Evolutionary conservation across 1,140 invertebrate genomes (phyloP).

Genomic region (Tetragonula clypearis): DNA sequence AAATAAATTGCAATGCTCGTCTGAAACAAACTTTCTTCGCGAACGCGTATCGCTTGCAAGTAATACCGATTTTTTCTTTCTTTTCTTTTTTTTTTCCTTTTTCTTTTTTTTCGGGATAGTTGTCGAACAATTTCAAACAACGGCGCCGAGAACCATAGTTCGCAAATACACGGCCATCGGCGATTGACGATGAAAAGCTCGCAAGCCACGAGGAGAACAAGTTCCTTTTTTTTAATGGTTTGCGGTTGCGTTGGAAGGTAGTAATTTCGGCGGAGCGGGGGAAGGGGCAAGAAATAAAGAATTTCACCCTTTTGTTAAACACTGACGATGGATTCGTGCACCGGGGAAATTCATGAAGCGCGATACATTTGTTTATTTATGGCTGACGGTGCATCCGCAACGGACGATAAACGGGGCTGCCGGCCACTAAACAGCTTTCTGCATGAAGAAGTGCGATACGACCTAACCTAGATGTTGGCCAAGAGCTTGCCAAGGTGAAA

Average conservation of each 20-base stretch:
- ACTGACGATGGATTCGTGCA: background rate
- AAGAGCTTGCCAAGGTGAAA: background rate
- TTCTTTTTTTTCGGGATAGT: too few species aligned
- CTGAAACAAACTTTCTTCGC: background rate
- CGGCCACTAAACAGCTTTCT: constrained; percentile 10
- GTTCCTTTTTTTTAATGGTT: too few species aligned
- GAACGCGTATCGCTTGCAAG: background rate
- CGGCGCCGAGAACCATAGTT: too few species aligned
- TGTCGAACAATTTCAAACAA: background rate
- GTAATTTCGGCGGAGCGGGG: background rate
- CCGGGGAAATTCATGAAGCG: constrained; percentile 16
- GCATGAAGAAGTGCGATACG: background rate
- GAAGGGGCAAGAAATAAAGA: background rate
- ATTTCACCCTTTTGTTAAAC: background rate
- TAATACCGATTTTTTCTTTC: background rate
- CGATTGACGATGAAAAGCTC: background rate
- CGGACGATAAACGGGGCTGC: background rate
- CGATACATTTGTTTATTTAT: constrained; percentile 34
- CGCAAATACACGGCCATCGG: too few species aligned
- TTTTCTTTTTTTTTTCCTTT: too few species aligned
- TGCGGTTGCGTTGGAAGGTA: too few species aligned
- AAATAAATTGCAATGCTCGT: background rate
- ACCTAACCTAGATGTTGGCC: background rate
- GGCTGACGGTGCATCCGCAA: background rate
- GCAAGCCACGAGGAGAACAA: too few species aligned